phyloP scores from a whole-genome alignment of 2,888 invertebrate genomes.

The Arrhopalites spinosus region DNA sequence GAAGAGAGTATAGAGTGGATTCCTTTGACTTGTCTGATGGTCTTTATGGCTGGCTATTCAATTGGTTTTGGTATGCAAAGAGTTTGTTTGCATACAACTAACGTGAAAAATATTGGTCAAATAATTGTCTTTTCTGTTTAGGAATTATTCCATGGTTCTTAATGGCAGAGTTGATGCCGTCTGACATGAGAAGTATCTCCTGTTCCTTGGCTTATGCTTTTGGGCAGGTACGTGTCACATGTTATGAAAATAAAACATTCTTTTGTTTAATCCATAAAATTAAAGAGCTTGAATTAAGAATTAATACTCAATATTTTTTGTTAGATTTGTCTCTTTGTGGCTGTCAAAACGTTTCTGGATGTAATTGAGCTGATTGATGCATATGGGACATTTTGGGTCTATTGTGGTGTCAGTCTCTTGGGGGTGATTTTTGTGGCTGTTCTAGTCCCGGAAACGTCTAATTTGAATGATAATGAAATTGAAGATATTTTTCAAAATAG shows the following conservation, averaged over 20 bases:
- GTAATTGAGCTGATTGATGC: conserved; percentile 49
- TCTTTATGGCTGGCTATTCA: conserved; percentile 51
- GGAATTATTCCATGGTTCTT: conserved; percentile 53
- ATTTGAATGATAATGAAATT: conserved; percentile 50
- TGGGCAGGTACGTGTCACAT: conserved; percentile 40
- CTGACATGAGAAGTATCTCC: conserved; percentile 47
- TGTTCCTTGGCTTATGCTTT: conserved; percentile 52
- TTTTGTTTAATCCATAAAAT: no score
- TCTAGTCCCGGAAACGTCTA: conserved; percentile 51
- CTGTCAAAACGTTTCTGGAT: conserved; percentile 53
- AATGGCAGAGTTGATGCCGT: conserved; percentile 51
- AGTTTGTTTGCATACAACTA: no score
- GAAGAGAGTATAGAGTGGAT: conserved; percentile 51
- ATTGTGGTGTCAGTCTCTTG: conserved; percentile 42
- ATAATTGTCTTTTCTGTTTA: no score
- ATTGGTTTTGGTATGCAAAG: conserved; percentile 47
- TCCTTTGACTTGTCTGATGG: conserved; percentile 48
- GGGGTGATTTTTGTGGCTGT: conserved; percentile 49
- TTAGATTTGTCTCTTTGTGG: conserved; percentile 49
- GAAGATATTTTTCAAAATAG: conserved; percentile 50
- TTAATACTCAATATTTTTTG: conserved; percentile 42
- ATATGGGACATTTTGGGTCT: conserved; percentile 54
- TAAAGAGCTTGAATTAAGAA: no score
- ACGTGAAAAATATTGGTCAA: no score
- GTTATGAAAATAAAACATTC: no score